Conservation (phyloP, 2,888 invertebrate species). For the Ligdia adustata region DNA sequence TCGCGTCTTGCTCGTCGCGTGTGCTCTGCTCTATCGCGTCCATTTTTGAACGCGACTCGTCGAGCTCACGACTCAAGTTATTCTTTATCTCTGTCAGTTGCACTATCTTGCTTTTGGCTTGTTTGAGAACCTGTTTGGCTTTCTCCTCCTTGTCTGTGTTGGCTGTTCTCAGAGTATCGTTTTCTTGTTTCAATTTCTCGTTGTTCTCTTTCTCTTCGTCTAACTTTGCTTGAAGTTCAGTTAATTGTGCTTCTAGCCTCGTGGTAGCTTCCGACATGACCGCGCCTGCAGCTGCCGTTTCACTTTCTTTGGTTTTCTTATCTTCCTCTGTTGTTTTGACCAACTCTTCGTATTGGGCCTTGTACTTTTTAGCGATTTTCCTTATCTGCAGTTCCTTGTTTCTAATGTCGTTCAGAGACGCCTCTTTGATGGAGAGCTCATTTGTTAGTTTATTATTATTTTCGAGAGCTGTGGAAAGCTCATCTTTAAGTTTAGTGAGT, state of each 20-base stretch:
- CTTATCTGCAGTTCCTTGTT: conserved; percentile 90
- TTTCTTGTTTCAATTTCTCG: conserved; percentile 86
- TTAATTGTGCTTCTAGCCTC: conserved; percentile 77
- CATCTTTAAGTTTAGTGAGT: conserved; percentile 85
- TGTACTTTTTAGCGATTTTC: conserved; percentile 97
- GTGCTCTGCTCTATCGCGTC: conserved; percentile 79
- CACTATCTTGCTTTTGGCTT: conserved; percentile 89
- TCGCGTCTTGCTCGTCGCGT: conserved; percentile 82
- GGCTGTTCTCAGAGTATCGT: conserved; percentile 83
- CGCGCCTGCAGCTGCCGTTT: conserved; percentile 75
- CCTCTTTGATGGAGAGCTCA: conserved; percentile 87
- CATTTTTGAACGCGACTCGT: conserved; percentile 77
- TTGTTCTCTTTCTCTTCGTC: conserved; percentile 82
- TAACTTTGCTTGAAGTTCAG: conserved; percentile 69
- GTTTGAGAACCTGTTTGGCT: conserved; percentile 87
- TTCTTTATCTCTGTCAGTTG: conserved; percentile 88
- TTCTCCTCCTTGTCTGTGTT: conserved; percentile 86
- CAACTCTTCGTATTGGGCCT: conserved; percentile 92
- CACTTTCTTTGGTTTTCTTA: conserved; percentile 83
- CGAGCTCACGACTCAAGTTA: conserved; percentile 83
- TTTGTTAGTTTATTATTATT: conserved; percentile 86
- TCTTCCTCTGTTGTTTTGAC: conserved; percentile 86
- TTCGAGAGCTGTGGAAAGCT: conserved; percentile 83
- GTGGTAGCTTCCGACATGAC: conserved; percentile 76
- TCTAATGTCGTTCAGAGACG: conserved; percentile 86